These are phyloP conservation scores for Ataeniobius toweri DNA, from an alignment of 2,797 vertebrate species.

Conservation along the genomic window DNA sequence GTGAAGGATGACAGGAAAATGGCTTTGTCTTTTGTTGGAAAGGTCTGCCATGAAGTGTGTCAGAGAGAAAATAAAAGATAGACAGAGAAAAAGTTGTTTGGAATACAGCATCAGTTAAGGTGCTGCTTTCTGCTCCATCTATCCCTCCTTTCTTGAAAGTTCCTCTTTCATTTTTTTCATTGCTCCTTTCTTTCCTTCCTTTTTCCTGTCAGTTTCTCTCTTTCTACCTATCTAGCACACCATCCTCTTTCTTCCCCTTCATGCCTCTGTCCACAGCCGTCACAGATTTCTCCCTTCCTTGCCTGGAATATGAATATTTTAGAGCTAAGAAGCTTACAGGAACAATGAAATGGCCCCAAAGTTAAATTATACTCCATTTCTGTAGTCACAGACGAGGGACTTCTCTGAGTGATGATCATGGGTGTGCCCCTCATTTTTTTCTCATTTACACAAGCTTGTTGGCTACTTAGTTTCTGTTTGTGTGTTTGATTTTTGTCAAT, in stretches of 20 bases:
- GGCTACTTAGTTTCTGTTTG: constrained; percentile 43
- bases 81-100: constrained; percentile 59
- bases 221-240: constrained; percentile 44
- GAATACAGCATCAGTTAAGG: constrained; percentile 70
- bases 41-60: constrained; percentile 51
- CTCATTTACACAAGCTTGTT: constrained; percentile 40
- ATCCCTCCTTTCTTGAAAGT: constrained; percentile 29
- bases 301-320: constrained; percentile 84
- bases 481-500: constrained; percentile 38
- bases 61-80: constrained; percentile 49
- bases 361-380: constrained; percentile 83
- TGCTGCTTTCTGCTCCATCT: constrained; percentile 45
- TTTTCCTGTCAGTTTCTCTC: constrained; percentile 45
- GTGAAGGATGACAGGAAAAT: constrained; percentile 49
- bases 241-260: constrained; percentile 54
- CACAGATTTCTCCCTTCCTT: constrained; percentile 75
- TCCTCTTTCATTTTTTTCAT: constrained; percentile 60
- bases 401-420: constrained; percentile 63
- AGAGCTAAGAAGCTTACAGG: constrained; percentile 84
- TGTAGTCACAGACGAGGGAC: constrained; percentile 68
- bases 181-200: constrained; percentile 55
- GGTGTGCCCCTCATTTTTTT: constrained; percentile 46
- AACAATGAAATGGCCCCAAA: constrained; percentile 82
- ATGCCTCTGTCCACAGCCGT: constrained; percentile 64
- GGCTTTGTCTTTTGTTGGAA: constrained; percentile 53